Conservation (phyloP, 2,113 vertebrate genomes). For the Rhadina sibilatrix region DNA sequence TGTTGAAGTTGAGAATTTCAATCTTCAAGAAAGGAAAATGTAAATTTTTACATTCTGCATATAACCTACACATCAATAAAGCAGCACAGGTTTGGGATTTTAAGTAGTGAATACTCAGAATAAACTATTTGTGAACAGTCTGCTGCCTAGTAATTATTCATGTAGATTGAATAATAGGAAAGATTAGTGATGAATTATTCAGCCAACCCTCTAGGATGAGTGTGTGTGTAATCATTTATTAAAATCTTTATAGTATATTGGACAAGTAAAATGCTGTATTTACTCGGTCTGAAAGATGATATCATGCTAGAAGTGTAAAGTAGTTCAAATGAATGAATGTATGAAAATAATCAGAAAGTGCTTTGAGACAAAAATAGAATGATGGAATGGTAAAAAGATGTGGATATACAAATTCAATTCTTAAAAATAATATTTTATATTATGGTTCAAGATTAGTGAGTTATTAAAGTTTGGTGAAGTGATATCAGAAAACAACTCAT, state of each 20-base stretch:
- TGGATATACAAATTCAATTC: not conserved
- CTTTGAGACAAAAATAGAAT: not conserved
- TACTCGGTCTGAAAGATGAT: not conserved
- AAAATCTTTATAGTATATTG: not conserved
- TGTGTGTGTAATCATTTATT: constrained; percentile 13
- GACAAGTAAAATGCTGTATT: not conserved
- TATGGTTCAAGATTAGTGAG: not conserved
- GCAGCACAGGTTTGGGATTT: not conserved
- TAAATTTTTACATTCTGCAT: not conserved
- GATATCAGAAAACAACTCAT: not conserved
- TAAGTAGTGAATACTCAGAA: not conserved
- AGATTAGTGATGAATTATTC: constrained; percentile 18
- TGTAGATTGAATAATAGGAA: constrained; percentile 32
- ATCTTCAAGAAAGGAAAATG: not conserved
- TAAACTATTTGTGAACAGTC: not conserved
- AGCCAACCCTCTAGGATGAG: not conserved
- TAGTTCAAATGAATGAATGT: not conserved
- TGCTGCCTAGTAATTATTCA: constrained; percentile 27
- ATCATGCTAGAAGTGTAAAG: not conserved
- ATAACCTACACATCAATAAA: not conserved
- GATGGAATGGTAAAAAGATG: not conserved
- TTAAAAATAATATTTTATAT: not conserved
- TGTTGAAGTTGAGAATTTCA: not conserved
- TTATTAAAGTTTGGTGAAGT: not conserved
- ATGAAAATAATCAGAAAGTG: not conserved